A percentile compares a stretch with the other conserved stretches of the same genome.
Conservation (phyloP, 2,113 vertebrate genomes). For the Chroicocephalus ridibundus region DNA sequence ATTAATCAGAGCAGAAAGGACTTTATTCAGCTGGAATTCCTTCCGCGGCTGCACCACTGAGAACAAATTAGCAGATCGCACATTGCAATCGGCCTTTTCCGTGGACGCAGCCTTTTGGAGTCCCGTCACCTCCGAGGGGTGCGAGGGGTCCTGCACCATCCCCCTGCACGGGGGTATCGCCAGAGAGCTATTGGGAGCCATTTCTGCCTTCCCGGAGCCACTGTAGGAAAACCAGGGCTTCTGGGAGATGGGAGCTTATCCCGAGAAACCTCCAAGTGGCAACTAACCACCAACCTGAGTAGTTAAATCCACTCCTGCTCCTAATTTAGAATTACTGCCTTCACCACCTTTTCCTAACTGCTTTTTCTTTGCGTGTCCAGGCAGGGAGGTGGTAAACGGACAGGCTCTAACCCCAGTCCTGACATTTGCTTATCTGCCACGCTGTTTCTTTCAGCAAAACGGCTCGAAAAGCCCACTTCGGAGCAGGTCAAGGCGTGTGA, state of each 20-base stretch:
- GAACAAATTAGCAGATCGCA: not conserved
- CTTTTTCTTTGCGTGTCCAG: not conserved
- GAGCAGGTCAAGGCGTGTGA: not conserved
- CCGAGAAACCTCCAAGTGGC: not conserved
- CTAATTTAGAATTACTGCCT: not conserved
- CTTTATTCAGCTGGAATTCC: slow-evolving; percentile 12
- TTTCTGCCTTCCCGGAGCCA: not conserved
- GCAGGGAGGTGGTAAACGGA: not conserved
- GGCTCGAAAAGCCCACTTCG: not conserved
- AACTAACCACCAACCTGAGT: not conserved
- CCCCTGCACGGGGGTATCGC: not conserved
- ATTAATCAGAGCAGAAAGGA: slow-evolving; percentile 43
- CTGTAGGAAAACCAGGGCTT: not conserved
- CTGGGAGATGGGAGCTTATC: not conserved
- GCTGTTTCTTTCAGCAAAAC: not conserved
- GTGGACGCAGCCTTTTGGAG: not conserved
- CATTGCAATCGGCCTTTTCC: not conserved
- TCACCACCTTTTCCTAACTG: not conserved
- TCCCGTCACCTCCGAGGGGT: not conserved
- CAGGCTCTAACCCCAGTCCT: not conserved
- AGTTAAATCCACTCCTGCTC: not conserved
- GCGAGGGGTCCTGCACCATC: not conserved
- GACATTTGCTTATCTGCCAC: not conserved
- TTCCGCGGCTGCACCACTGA: not conserved
- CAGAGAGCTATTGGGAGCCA: not conserved